A percentile compares a stretch with the other conserved stretches of the same genome.
Conservation (phyloP, 2,797 vertebrate species). For the Ctenochaetus hawaiiensis region DNA sequence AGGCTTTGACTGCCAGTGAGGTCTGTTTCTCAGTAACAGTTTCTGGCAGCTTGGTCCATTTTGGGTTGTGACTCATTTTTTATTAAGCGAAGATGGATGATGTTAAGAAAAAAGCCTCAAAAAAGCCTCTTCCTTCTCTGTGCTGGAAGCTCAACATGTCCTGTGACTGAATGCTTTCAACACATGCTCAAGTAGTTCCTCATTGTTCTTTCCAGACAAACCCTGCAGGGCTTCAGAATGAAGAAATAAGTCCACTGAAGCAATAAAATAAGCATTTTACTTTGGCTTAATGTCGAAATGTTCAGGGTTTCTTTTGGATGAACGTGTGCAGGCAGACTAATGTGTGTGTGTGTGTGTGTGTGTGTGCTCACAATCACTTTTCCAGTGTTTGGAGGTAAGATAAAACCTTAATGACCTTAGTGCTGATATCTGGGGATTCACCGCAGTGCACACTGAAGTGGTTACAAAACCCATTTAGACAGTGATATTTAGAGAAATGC, state of each 20-base stretch:
- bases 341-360: background rate
- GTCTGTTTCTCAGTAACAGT: background rate
- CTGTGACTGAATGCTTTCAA: constrained; percentile 56
- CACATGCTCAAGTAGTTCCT: constrained; percentile 52
- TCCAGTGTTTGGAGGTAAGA: background rate
- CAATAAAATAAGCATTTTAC: constrained; percentile 6
- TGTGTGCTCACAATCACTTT: background rate
- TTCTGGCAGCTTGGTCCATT: background rate
- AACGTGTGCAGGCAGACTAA: background rate
- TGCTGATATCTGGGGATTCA: background rate
- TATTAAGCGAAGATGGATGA: background rate
- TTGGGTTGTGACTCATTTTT: background rate
- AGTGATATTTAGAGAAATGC: too few relatives aligned
- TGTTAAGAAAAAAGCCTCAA: too few relatives aligned
- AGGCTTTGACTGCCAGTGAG: background rate
- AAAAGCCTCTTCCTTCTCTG: background rate
- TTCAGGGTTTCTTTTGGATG: background rate
- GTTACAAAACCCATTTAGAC: background rate
- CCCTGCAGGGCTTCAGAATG: background rate
- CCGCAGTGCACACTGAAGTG: background rate
- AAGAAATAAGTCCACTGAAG: constrained; percentile 11
- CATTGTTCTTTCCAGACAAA: constrained; percentile 29
- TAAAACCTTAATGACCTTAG: background rate
- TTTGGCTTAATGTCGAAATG: background rate
- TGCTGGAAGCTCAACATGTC: constrained; percentile 38